Evolutionary conservation across 2,797 vertebrate genomes (phyloP), one percentile per base, ranked within the genome.

Genomic region (Periophthalmus magnuspinnatus): DNA sequence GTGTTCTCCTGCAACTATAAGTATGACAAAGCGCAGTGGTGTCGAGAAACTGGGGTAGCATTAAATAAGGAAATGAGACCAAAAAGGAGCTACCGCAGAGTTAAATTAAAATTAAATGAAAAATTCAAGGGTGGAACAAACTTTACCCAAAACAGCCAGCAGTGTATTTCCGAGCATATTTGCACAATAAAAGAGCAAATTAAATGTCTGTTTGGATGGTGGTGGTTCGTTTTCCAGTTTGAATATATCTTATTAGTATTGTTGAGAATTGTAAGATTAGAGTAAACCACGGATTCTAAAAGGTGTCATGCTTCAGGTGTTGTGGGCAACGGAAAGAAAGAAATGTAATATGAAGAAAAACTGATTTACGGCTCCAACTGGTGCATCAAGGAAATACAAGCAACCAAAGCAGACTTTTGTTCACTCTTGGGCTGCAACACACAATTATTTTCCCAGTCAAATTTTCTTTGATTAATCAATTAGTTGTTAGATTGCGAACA

Each of bases 1-100:
- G 34, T 64, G 75, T 86, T 78, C 82, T 76, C 77, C 56, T 57
- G 61, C 62, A 84, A 77, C 69, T 82, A 14, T 45, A 84, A 78
- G 79, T 74, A 69, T 81, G 72, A 84, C 70, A 81, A 67, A 85
- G 67, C 17, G 21, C 67, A 6, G 65, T 13, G 2, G 55, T 38
- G 64, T 75, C 68, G 65, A 68, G 66, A 76, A 72, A 75, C 50
- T 33, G 10, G 54, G 75, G 76, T 71, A 69, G 71, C 71, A 50
- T 81, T 76, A 67, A 75, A 64, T 69, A 74, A 6, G 56, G 69
- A 78, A 84, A 78, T 74, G 77, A 75, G 81, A 83, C 85, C 84
- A 17, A n/a, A 34, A 83, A 80, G 59, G 32, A 55, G 64, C 66
- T 72, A 78, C 48, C 65, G 74, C 76, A 70, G 63, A 75, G 79